Base-by-base conservation (phyloP, 2,888 invertebrate genomes). In the Harpalus rubripes region DNA sequence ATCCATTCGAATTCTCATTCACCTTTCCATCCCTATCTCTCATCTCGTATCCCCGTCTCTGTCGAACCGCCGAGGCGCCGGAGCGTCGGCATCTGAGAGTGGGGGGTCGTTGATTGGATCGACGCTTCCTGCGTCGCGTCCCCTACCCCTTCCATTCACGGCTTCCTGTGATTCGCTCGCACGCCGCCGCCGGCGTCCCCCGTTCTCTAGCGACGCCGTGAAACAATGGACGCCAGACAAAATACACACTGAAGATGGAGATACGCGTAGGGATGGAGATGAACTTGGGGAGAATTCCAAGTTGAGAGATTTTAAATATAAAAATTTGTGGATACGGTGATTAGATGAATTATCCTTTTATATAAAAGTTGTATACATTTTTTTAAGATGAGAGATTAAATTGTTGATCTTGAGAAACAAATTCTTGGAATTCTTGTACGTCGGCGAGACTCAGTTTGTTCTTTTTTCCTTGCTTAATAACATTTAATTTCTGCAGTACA, bases 81-180 rank as follows among this genome's bases (percentile, higher is more conserved):
- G 78, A 15, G 12, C 58, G 76, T 56, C 76, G 78, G 56, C 26
- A 56, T 78, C 78, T 78, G 15, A 26, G 74, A 32, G 78, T 78
- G 78, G 56, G 56, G 58, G 78, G 39, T 8, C 56, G 78, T 56
- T 78, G 78, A 78, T 78, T 78, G 78, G 78, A 78, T 78, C 78
- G 76, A 76, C 81, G 86, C 86, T 86, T 85, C 84, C 74, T 85
- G 83, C 86, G 86, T 86, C 87, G 86, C 86, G 86, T 86, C 87
- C 87, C 87, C 85, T 86, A 86, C 86, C 87, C 86, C 80, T 78
- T 83, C 56, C 22, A 32, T 85, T 84, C 87, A 86, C 89, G 88
- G 89, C 88, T 88, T 90, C 90, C 89, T 89, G 89, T 88, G 86
- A 88, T 87, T 87, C 85, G 86, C 86, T 87, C 76, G 84, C 85